These are phyloP conservation scores for Heteractis magnifica DNA, from an alignment of 92 coral and sea anemone species.

Conservation along the genomic window DNA sequence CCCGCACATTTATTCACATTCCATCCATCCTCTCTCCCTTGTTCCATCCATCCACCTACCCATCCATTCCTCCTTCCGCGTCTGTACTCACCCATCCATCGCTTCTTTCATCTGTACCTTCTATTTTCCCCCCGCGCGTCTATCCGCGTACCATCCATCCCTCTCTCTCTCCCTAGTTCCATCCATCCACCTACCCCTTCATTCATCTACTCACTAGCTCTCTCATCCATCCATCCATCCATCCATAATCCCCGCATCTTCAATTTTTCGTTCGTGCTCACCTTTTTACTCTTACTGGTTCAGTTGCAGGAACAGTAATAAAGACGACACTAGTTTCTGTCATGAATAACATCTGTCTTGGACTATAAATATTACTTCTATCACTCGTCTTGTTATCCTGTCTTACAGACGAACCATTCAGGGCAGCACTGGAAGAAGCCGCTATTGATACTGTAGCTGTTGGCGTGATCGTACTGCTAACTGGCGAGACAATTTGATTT, in stretches of 20 bases:
- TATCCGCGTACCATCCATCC: background rate
- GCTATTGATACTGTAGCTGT: conserved; percentile 17
- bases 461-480: conserved; percentile 16
- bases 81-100: no score
- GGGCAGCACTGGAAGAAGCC: conserved; percentile 30
- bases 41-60: background rate
- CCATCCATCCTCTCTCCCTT: background rate
- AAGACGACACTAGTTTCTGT: conserved; percentile 82
- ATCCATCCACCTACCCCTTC: background rate
- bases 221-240: background rate
- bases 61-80: no score
- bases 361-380: conserved; percentile 21
- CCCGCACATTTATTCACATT: no score
- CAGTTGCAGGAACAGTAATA: conserved; percentile 63
- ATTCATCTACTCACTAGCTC: background rate
- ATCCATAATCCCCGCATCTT: background rate
- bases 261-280: conserved; percentile 3
- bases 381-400: conserved; percentile 40
- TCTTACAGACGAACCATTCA: conserved; percentile 15
- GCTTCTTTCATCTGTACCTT: no score
- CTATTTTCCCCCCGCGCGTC: no score
- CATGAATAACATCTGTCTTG: conserved; percentile 59
- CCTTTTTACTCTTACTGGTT: conserved; percentile 74
- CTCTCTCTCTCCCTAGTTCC: background rate
- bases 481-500: background rate